Percentiles rank a stretch among this genome's conserved stretches.
phyloP scores from a whole-genome alignment of 1,140 invertebrate genomes.

The Scaptomyza pallida region DNA sequence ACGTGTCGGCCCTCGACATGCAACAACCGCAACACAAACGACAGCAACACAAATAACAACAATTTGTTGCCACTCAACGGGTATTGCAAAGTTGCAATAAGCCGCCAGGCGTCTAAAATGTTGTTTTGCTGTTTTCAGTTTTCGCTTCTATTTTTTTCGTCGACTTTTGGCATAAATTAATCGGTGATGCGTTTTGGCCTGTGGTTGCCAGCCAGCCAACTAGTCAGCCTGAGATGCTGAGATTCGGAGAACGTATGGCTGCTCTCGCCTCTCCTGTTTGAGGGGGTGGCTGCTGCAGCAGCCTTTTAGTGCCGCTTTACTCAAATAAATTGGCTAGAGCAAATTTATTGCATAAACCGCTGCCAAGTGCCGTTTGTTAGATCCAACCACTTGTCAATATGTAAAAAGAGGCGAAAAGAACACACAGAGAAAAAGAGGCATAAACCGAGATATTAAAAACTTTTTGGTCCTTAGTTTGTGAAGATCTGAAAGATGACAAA shows the following conservation, averaged over 20 bases:
- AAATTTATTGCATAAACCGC: conserved; percentile 77
- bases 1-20: conserved; percentile 43
- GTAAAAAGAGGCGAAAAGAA: neutral
- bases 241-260: conserved; percentile 47
- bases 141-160: conserved; percentile 4
- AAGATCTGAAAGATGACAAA: neutral
- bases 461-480: neutral
- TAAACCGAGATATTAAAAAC: neutral
- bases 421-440: conserved; percentile 1
- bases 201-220: conserved; percentile 27
- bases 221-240: conserved; percentile 29
- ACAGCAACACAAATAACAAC: conserved; percentile 27
- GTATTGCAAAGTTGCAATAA: conserved; percentile 57
- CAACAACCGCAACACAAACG: conserved; percentile 21
- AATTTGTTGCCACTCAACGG: conserved; percentile 66
- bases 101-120: conserved; percentile 44
- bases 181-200: conserved; percentile 65
- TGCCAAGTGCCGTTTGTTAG: conserved; percentile 74
- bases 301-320: conserved; percentile 57
- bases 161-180: conserved; percentile 65
- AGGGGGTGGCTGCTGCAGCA: conserved; percentile 35
- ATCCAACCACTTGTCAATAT: conserved; percentile 38
- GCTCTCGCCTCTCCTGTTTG: conserved; percentile 3
- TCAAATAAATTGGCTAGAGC: conserved; percentile 73
- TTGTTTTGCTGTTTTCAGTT: conserved; percentile 24